Evolutionary conservation across 2,113 vertebrate species (phyloP), one percentile per base, ranked within the genome.

Genomic region (Trogon melanurus): DNA sequence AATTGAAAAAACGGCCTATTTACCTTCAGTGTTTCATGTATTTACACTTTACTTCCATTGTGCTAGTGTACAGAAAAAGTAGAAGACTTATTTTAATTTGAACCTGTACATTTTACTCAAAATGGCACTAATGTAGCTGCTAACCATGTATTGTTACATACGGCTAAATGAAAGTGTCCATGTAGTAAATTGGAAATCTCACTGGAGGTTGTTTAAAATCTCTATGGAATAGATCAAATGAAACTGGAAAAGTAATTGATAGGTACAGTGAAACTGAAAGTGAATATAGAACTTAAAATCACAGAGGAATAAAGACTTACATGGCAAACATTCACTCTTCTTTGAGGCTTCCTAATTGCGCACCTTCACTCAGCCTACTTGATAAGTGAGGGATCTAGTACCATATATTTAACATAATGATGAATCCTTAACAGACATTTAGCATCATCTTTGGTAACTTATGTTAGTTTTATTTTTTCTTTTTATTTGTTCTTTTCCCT

Each of bases 81-180:
- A 81, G 86, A 91, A 92, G 73, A 61, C 78, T 83, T 61, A 6
- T 89, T 94, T 96, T 96, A 38, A 89, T 96, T 95, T 93, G 36
- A 94, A 91, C 85, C 69, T 83, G 64, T 79, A 96, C 66, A 92
- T 96, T 97, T 96, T 91, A 81, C 80, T 93, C 89, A 92, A 73
- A 71, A 82, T 89, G 79, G 60, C 62, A 19, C n/a, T 16, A 12
- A 57, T 91, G 64, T 70, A 79, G 50, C 44, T 88, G 23, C 50
- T 67, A 82, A 60, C 70, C 36, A 12, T 72, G n/a, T 74, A 61
- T 82, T 66, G 45, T 72, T 32, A 14, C 64, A 44, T 74, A 36
- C 48, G n/a, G n/a, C 74, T 78, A 60, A 79, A 72, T 84, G 16
- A 8, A 85, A 96, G 81, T 82, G 74, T 81, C 38, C 72, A 26